Percentiles rank a stretch among this genome's conserved stretches.
These are phyloP conservation scores for Selenia dentaria DNA, from an alignment of 2,888 invertebrate species.

Conservation along the genomic window DNA sequence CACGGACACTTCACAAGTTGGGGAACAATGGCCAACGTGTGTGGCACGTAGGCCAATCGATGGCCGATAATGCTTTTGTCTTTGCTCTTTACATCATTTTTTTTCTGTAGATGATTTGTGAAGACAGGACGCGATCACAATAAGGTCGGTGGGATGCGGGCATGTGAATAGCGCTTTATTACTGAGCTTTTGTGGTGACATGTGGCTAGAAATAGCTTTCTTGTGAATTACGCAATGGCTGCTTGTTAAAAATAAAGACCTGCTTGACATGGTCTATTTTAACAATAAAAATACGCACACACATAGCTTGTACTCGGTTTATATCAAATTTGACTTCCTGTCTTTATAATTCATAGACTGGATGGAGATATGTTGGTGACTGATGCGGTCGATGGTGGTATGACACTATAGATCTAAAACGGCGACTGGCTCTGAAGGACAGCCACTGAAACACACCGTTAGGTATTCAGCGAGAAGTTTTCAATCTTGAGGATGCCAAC, in stretches of 20 bases:
- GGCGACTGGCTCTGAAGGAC: no score
- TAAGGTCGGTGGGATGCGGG: constrained; percentile 77
- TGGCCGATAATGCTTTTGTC: constrained; percentile 69
- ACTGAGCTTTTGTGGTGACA: constrained; percentile 63
- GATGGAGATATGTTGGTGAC: no score
- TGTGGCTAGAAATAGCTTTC: constrained; percentile 37
- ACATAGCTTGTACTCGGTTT: no score
- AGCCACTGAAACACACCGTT: no score
- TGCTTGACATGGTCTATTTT: no score
- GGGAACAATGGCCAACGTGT: constrained; percentile 56
- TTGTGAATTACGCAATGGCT: not conserved
- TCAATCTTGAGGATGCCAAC: no score
- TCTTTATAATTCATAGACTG: no score
- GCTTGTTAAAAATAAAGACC: no score
- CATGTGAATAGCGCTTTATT: constrained; percentile 70
- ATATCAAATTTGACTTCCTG: no score
- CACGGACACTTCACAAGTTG: constrained; percentile 34
- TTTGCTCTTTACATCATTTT: constrained; percentile 60
- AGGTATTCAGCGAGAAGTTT: no score
- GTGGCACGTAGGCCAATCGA: constrained; percentile 68
- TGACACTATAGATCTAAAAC: no score
- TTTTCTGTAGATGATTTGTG: constrained; percentile 73
- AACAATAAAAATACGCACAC: not conserved
- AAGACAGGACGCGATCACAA: constrained; percentile 76
- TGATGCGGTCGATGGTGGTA: no score